Conservation (phyloP, 1,140 invertebrate species). For the Atta colombica region DNA sequence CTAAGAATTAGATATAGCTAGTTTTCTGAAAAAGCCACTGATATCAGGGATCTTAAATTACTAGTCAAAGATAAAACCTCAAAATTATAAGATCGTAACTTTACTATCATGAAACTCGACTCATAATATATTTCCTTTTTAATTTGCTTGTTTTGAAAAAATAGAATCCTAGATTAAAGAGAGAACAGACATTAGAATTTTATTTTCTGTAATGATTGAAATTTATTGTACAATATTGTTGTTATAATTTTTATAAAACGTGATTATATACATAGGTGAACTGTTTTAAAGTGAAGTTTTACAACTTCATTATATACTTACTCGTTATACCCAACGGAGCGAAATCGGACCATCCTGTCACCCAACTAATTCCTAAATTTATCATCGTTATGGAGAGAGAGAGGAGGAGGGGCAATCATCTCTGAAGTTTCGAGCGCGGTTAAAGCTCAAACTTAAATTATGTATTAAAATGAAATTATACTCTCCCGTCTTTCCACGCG, state of each 20-base stretch:
- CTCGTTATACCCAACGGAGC: neutral
- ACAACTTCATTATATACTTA: neutral
- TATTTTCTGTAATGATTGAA: neutral
- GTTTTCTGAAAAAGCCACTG: neutral
- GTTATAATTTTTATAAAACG: constrained; percentile 6
- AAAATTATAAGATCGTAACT: neutral
- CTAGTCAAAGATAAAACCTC: constrained; percentile 14
- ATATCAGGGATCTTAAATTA: constrained; percentile 4
- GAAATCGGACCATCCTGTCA: constrained; percentile 15
- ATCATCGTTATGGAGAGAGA: constrained; percentile 22
- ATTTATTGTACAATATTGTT: neutral
- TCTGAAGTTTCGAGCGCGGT: constrained; percentile 35
- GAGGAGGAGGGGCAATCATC: constrained; percentile 2
- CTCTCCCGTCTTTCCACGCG: constrained; percentile 47
- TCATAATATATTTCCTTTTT: neutral
- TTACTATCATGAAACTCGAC: constrained; percentile 15
- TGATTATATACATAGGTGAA: neutral
- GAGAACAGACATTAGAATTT: neutral
- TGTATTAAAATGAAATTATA: constrained; percentile 55
- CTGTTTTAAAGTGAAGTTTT: neutral
- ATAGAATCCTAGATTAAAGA: neutral
- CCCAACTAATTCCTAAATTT: constrained; percentile 42
- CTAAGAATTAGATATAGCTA: neutral
- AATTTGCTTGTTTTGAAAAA: neutral
- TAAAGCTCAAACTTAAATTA: constrained; percentile 64